Conservation (phyloP, 2,888 invertebrate genomes). For the Polydrusus cervinus region DNA sequence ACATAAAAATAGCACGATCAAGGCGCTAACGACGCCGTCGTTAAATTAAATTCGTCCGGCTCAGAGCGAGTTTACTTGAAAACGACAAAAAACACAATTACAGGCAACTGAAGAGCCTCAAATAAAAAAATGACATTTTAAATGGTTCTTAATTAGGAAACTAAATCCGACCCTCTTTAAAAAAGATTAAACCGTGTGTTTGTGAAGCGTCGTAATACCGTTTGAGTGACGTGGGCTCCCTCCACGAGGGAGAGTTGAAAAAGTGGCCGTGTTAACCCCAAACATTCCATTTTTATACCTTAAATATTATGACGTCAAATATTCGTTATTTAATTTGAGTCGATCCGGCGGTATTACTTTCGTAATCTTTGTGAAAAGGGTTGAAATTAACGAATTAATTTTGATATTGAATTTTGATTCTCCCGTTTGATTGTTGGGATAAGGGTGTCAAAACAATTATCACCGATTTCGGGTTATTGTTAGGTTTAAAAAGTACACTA, state of each 20-base stretch:
- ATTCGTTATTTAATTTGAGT: slow-evolving; percentile 57
- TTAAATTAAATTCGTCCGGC: slow-evolving; percentile 37
- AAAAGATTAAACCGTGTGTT: slow-evolving; percentile 72
- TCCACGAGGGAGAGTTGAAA: slow-evolving; percentile 58
- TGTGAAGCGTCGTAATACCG: slow-evolving; percentile 71
- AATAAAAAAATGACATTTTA: slow-evolving; percentile 72
- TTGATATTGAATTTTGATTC: slow-evolving; percentile 36
- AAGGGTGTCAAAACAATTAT: not conserved
- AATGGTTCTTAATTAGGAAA: slow-evolving; percentile 72
- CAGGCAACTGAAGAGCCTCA: slow-evolving; percentile 47
- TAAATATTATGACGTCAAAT: slow-evolving; percentile 62
- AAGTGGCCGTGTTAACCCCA: slow-evolving; percentile 65
- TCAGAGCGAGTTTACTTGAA: slow-evolving; percentile 35
- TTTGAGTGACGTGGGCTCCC: slow-evolving; percentile 69
- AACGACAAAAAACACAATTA: slow-evolving; percentile 35
- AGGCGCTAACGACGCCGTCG: slow-evolving; percentile 31
- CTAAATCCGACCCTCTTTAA: slow-evolving; percentile 72
- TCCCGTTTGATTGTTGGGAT: not conserved
- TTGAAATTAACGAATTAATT: slow-evolving; percentile 54
- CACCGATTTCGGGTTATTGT: too few species aligned
- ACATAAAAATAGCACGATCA: slow-evolving; percentile 39
- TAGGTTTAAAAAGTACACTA: too few species aligned
- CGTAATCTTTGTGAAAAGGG: slow-evolving; percentile 44
- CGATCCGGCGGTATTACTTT: slow-evolving; percentile 49
- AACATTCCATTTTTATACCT: slow-evolving; percentile 64